Evolutionary conservation across 2,888 invertebrate genomes (phyloP), one percentile per base, ranked within the genome.

Genomic region (Apoderus coryli): DNA sequence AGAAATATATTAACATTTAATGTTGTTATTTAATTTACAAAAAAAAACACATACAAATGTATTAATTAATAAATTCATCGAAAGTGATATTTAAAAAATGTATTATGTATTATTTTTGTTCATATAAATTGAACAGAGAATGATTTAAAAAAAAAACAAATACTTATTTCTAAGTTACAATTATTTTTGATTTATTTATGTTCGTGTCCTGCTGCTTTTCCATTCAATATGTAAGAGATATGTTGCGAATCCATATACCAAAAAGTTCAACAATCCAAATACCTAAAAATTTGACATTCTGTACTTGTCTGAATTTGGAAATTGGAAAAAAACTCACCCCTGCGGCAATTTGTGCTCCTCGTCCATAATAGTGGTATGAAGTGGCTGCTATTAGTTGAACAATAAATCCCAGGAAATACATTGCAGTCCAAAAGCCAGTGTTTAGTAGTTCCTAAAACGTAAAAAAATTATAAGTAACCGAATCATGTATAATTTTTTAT

Each of bases 381-480:
- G 67, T 54, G 64, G 74, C 72, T 11, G 65, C 61, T 1, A 76
- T 66, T 43, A 89, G 64, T 52, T 86, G 76, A 13, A 79, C 72
- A 43, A 88, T 77, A 58, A 82, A 82, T 2, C 76, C 86, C 41
- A 82, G 75, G 43, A 75, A 63, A 57, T 86, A 86, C 41, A 81
- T 60, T 11, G 78, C 50, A 1, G 80, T 65, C 44, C 72, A 66
- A 39, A 79, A 60, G 16, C 63, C 69, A 7, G 79, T 79, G 51
- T 84, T 81, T 36, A 84, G 59, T 44, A 86, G 60, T 63, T 89
- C 88, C 88, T 88, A 63, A 41, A 71, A n/a, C n/a, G n/a, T 23
- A 19, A 19, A 22, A 29, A 32, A 7, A 1, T 22, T 29, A 23
- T 10, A 25, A 31, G 26, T 24, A 12, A 22, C 22, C n/a, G 15